These are phyloP conservation scores for Poeciliopsis paucimaculata DNA, from an alignment of 2,797 vertebrate species.

Conservation along the genomic window DNA sequence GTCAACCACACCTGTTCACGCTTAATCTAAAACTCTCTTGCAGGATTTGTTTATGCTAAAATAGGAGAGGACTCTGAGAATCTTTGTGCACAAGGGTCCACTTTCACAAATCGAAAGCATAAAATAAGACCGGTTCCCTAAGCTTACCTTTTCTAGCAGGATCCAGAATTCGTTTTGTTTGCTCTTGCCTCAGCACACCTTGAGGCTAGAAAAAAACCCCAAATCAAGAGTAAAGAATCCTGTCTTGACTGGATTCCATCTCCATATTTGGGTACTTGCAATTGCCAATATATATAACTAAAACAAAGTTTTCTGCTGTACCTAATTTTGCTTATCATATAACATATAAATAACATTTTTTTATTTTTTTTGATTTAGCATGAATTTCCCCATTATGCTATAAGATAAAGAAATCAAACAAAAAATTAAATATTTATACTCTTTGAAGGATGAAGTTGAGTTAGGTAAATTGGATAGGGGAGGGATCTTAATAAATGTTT, in stretches of 20 bases:
- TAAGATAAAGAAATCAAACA: not conserved
- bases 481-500: not conserved
- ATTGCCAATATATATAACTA: not conserved
- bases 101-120: not conserved
- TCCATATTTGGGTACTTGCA: not conserved
- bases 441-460: not conserved
- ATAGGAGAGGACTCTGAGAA: not conserved
- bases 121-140: not conserved
- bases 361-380: not conserved
- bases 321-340: not conserved
- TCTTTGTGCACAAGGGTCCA: not conserved
- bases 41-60: too few relatives aligned
- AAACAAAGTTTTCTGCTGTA: not conserved
- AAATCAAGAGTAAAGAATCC: not conserved
- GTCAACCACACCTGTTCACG: too few relatives aligned
- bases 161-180: constrained; percentile 67
- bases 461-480: not conserved
- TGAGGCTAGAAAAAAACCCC: constrained; percentile 77
- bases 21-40: not conserved
- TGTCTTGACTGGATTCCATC: not conserved
- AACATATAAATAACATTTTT: not conserved
- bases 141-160: constrained; percentile 54
- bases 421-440: not conserved
- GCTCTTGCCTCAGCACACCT: constrained; percentile 77
- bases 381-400: not conserved